Evolutionary conservation across 2,888 invertebrate species (phyloP).

Genomic region (Ctenicera cuprea): DNA sequence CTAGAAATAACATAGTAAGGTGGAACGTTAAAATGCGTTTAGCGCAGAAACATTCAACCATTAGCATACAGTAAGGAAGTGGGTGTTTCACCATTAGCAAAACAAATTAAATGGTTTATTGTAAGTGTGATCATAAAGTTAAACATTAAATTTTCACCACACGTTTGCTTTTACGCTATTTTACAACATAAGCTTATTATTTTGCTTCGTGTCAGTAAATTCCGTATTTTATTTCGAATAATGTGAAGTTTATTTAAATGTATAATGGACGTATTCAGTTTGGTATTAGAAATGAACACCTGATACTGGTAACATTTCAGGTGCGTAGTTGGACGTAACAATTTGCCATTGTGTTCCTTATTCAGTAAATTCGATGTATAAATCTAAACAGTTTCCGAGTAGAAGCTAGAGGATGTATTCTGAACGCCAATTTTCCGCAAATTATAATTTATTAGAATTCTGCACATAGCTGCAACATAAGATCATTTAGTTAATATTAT

Average conservation of each 20-base stretch:
- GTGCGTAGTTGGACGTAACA: constrained; percentile 32
- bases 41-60: constrained; percentile 8
- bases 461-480: neutral
- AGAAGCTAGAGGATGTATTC: neutral
- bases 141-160: constrained; percentile 35
- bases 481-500: neutral
- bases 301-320: constrained; percentile 19
- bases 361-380: constrained; percentile 24
- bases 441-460: neutral
- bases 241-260: constrained; percentile 18
- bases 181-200: constrained; percentile 28
- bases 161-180: constrained; percentile 13
- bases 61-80: constrained; percentile 41
- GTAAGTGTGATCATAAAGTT: constrained; percentile 32
- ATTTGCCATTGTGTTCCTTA: constrained; percentile 43
- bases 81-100: constrained; percentile 38
- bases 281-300: constrained; percentile 28
- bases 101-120: constrained; percentile 40
- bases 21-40: constrained; percentile 31
- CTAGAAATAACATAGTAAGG: constrained; percentile 28
- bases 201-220: constrained; percentile 16
- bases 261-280: constrained; percentile 5
- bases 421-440: neutral
- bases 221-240: constrained; percentile 13
- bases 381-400: neutral